These are phyloP conservation scores for Denticeps clupeoides DNA, from an alignment of 2,797 vertebrate genomes.

Conservation along the genomic window DNA sequence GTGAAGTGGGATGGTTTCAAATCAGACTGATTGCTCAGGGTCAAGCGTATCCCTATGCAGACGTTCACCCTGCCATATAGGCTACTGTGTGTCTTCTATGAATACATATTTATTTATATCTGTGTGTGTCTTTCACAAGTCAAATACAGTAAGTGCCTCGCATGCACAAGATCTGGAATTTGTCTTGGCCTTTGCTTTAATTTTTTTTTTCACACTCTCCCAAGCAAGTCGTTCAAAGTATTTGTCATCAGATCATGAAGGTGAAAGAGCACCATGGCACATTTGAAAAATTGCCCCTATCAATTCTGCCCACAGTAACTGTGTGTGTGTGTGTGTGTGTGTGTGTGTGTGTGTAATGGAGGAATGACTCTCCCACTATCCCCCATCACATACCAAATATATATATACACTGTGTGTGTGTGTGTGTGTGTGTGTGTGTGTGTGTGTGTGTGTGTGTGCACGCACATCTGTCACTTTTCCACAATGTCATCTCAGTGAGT, in stretches of 20 bases:
- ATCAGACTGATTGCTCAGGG: not conserved
- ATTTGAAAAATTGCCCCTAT: conserved; percentile 33
- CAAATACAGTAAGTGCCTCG: conserved; percentile 21
- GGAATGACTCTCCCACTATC: too few species aligned
- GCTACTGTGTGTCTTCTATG: too few species aligned
- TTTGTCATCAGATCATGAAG: conserved; percentile 32
- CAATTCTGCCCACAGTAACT: conserved; percentile 22
- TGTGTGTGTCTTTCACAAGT: conserved; percentile 22
- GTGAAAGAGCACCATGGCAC: conserved; percentile 33
- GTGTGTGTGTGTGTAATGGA: not conserved
- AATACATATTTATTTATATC: too few species aligned
- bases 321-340: not conserved
- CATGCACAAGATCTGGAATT: conserved; percentile 21
- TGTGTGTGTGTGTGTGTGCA: not conserved
- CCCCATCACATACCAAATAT: not conserved
- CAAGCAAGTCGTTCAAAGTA: conserved; percentile 15
- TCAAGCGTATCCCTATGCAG: conserved; percentile 1
- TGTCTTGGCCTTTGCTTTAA: conserved; percentile 10
- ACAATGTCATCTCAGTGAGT: conserved; percentile 41
- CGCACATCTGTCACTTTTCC: conserved; percentile 35
- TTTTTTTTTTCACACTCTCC: not conserved
- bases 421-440: not conserved
- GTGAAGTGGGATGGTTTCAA: not conserved
- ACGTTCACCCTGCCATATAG: too few species aligned
- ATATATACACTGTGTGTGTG: too few species aligned